A percentile compares a stretch with the other conserved stretches of the same genome.
Evolutionary conservation across 2,797 vertebrate species (phyloP).

Genomic region (Pseudotriccus pelzelni): DNA sequence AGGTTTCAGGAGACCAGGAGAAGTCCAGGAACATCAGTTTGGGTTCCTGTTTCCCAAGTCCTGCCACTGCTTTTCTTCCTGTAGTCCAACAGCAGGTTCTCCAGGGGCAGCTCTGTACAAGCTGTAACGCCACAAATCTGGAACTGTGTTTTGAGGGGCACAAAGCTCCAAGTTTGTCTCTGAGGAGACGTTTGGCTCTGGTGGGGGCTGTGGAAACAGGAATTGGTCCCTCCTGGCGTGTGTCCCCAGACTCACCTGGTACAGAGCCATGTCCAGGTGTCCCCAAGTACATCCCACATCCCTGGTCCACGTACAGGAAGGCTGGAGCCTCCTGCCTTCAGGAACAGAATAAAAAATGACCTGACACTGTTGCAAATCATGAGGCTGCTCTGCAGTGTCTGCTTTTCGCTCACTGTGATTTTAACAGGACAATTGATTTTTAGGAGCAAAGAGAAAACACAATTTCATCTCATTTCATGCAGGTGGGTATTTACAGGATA

Average conservation of each 20-base stretch:
- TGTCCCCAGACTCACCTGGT: not conserved
- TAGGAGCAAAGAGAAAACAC: not conserved
- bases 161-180: not conserved
- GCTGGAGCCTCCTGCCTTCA: not conserved
- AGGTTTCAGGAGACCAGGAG: not conserved
- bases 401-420: not conserved
- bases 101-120: not conserved
- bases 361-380: not conserved
- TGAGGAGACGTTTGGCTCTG: rapidly evolving
- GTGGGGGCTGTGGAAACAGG: rapidly evolving
- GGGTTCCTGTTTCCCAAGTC: not conserved
- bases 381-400: not conserved
- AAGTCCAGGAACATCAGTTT: not conserved
- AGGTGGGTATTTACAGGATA: not conserved
- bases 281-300: not conserved
- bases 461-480: not conserved
- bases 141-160: not conserved
- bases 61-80: not conserved
- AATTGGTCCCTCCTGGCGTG: not conserved
- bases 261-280: not conserved
- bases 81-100: not conserved
- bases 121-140: not conserved
- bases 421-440: not conserved
- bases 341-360: not conserved
- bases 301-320: not conserved